phyloP scores from a whole-genome alignment of 2,888 invertebrate genomes.

The Dolichomitus sp. region DNA sequence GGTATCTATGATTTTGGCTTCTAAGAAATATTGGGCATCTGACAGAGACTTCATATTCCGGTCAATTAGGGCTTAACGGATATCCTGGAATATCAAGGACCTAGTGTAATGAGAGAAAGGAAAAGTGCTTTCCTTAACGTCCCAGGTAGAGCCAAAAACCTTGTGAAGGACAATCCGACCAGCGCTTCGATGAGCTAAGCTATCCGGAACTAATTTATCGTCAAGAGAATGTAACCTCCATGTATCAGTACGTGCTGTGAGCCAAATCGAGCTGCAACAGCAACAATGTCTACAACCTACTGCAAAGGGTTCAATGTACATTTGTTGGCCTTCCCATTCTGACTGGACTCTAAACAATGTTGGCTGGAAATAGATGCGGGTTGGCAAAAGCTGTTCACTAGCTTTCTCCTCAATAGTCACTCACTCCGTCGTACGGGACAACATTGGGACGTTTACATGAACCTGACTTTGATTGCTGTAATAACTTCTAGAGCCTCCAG shows the following conservation, averaged over 20 bases:
- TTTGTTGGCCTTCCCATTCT: not conserved
- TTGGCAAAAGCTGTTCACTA: not conserved
- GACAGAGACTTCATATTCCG: too few species aligned
- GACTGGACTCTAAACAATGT: not conserved
- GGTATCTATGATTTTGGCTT: too few species aligned
- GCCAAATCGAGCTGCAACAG: slow-evolving; percentile 3
- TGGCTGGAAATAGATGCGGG: not conserved
- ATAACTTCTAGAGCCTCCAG: not conserved
- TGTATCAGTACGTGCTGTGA: not conserved
- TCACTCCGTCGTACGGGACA: not conserved
- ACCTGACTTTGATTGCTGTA: not conserved
- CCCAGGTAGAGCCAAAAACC: too few species aligned
- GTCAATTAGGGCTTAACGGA: too few species aligned
- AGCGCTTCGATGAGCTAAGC: slow-evolving; percentile 11
- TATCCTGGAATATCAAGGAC: too few species aligned
- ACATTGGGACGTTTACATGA: not conserved
- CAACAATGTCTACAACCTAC: not conserved
- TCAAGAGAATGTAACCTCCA: slow-evolving; percentile 4
- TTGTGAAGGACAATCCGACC: not conserved
- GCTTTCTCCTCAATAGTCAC: not conserved
- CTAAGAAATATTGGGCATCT: too few species aligned
- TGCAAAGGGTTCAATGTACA: not conserved
- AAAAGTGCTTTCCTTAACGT: not conserved
- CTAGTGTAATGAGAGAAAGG: not conserved
- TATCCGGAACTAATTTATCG: slow-evolving; percentile 32